Percentiles rank a stretch among this genome's conserved stretches.
Evolutionary conservation across 2,888 invertebrate species (phyloP).

Genomic region (Alentia gelatinosa): DNA sequence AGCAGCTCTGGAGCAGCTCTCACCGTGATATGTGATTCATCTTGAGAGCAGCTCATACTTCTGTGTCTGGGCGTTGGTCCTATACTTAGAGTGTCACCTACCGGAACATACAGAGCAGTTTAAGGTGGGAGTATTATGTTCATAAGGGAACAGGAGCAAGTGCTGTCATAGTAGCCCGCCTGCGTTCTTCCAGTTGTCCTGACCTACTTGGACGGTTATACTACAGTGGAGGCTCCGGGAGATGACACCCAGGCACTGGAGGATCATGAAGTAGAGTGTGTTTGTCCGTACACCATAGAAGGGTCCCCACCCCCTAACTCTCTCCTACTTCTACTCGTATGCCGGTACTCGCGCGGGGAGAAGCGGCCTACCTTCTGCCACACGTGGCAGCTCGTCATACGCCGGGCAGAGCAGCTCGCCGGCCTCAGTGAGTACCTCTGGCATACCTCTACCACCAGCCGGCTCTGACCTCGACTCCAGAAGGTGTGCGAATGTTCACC

Average conservation of each 20-base stretch:
- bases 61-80: too few relatives aligned
- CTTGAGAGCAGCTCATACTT: not conserved
- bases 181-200: too few relatives aligned
- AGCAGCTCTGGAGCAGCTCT: not conserved
- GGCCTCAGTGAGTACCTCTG: not conserved
- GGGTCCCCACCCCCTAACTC: too few relatives aligned
- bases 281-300: not conserved
- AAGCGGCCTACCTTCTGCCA: not conserved
- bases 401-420: not conserved
- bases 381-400: constrained; percentile 26
- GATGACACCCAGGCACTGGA: not conserved
- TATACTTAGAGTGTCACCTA: too few relatives aligned
- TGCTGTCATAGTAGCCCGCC: too few relatives aligned
- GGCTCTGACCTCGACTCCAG: not conserved
- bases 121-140: too few relatives aligned
- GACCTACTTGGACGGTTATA: too few relatives aligned
- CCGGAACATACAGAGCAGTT: too few relatives aligned
- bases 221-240: too few relatives aligned
- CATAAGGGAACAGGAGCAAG: too few relatives aligned
- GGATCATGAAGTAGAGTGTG: not conserved
- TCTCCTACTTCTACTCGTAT: too few relatives aligned
- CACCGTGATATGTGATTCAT: not conserved
- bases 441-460: not conserved
- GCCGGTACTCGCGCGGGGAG: too few relatives aligned
- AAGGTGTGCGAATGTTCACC: not conserved